Percentiles rank a stretch among this genome's conserved stretches.
Evolutionary conservation across 2,797 vertebrate species (phyloP).

Genomic region (Thaleichthys pacificus): DNA sequence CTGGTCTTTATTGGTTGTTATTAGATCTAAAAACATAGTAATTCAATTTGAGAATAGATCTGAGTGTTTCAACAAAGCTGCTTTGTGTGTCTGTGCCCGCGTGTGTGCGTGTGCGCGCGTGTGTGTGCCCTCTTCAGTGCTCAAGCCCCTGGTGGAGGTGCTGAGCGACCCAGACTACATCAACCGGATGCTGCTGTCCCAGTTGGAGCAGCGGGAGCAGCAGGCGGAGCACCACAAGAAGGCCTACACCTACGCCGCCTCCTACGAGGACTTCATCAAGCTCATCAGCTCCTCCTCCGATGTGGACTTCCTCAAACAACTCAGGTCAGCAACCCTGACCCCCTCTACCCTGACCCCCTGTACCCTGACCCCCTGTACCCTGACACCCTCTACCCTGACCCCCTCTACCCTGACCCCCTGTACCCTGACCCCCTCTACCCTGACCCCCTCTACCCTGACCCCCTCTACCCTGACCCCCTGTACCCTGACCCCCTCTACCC

Average conservation of each 20-base stretch:
- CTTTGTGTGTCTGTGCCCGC: neutral
- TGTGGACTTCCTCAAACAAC: conserved; percentile 94
- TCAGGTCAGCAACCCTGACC: conserved; percentile 75
- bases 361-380: too few species aligned
- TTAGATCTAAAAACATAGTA: conserved; percentile 5
- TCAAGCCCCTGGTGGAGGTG: conserved; percentile 91
- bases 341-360: too few species aligned
- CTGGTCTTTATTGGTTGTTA: conserved; percentile 11
- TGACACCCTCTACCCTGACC: too few species aligned
- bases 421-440: too few species aligned
- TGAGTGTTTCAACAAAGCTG: conserved; percentile 1
- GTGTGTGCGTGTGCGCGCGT: neutral
- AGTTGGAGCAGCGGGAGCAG: conserved; percentile 94
- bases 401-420: too few species aligned
- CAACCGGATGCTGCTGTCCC: conserved; percentile 91
- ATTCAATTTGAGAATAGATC: conserved; percentile 11
- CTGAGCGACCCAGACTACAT: conserved; percentile 96
- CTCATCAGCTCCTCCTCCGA: conserved; percentile 93
- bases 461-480: too few species aligned
- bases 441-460: too few species aligned
- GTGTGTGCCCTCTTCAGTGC: conserved; percentile 66
- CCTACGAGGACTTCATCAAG: conserved; percentile 98
- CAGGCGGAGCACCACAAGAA: conserved; percentile 94
- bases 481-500: too few species aligned
- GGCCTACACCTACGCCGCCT: conserved; percentile 95